Evolutionary conservation across 2,888 invertebrate genomes (phyloP).

Genomic region (Parochlus steinenii): DNA sequence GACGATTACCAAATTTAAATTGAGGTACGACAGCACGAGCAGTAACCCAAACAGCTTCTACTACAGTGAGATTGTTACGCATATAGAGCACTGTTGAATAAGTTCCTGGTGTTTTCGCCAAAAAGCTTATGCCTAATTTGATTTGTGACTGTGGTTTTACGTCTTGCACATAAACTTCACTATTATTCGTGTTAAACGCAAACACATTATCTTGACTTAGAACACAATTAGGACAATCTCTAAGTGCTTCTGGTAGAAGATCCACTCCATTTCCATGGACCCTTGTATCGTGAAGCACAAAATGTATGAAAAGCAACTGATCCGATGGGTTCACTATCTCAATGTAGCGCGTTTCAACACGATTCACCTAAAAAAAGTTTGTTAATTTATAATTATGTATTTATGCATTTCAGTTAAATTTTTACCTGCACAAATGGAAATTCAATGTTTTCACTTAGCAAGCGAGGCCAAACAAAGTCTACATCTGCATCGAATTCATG

Average conservation of each 20-base stretch:
- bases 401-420: slow-evolving; percentile 22
- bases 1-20: slow-evolving; percentile 77
- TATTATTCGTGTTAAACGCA: slow-evolving; percentile 18
- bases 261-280: slow-evolving; percentile 24
- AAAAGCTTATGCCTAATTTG: slow-evolving; percentile 23
- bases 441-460: slow-evolving; percentile 22
- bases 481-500: slow-evolving; percentile 26
- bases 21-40: slow-evolving; percentile 76
- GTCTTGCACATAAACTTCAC: slow-evolving; percentile 24
- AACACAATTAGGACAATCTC: slow-evolving; percentile 9
- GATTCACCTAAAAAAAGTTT: no score
- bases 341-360: slow-evolving; percentile 19
- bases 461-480: slow-evolving; percentile 28
- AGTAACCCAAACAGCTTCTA: slow-evolving; percentile 68
- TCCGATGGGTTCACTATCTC: slow-evolving; percentile 25
- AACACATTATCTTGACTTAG: slow-evolving; percentile 8
- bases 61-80: slow-evolving; percentile 84
- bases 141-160: slow-evolving; percentile 21
- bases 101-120: slow-evolving; percentile 21
- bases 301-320: slow-evolving; percentile 19
- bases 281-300: slow-evolving; percentile 13
- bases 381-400: no score
- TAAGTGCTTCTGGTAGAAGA: slow-evolving; percentile 26
- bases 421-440: slow-evolving; percentile 26
- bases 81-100: slow-evolving; percentile 28